Conservation (phyloP, 2,797 vertebrate species). For the Liparis tanakae region DNA sequence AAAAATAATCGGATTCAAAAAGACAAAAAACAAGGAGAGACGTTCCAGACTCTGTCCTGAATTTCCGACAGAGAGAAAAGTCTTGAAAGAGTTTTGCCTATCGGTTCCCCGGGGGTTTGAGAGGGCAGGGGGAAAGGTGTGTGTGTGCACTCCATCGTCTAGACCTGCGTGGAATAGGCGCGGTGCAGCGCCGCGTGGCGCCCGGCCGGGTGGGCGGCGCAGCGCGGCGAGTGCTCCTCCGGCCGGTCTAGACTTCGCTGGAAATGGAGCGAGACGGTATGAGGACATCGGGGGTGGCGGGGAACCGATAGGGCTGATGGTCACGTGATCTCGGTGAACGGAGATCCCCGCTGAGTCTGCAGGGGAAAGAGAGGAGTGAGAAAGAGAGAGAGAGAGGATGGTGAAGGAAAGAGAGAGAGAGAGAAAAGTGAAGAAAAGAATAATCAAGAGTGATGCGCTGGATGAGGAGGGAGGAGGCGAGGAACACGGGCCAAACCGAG, state of each 20-base stretch:
- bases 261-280: constrained; percentile 87
- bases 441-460: constrained; percentile 71
- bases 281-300: constrained; percentile 86
- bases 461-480: constrained; percentile 33
- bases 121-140: constrained; percentile 31
- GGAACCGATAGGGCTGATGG: constrained; percentile 88
- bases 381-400: constrained; percentile 57
- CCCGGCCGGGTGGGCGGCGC: constrained; percentile 68
- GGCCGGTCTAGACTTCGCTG: constrained; percentile 84
- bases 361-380: constrained; percentile 77
- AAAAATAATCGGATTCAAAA: constrained; percentile 24
- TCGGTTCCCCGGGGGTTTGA: constrained; percentile 78
- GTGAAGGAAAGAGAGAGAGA: constrained; percentile 25
- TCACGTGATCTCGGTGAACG: constrained; percentile 89
- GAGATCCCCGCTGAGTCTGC: constrained; percentile 85
- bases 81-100: constrained; percentile 64
- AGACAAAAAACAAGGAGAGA: constrained; percentile 11
- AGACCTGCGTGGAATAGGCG: constrained; percentile 83
- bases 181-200: constrained; percentile 70
- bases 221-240: constrained; percentile 70
- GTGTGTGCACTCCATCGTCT: constrained; percentile 39
- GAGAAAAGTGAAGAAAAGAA: constrained; percentile 62
- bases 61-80: constrained; percentile 59
- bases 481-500: constrained; percentile 31
- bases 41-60: constrained; percentile 54